Evolutionary conservation across 2,888 invertebrate genomes (phyloP).

Genomic region (Endomychus coccineus): DNA sequence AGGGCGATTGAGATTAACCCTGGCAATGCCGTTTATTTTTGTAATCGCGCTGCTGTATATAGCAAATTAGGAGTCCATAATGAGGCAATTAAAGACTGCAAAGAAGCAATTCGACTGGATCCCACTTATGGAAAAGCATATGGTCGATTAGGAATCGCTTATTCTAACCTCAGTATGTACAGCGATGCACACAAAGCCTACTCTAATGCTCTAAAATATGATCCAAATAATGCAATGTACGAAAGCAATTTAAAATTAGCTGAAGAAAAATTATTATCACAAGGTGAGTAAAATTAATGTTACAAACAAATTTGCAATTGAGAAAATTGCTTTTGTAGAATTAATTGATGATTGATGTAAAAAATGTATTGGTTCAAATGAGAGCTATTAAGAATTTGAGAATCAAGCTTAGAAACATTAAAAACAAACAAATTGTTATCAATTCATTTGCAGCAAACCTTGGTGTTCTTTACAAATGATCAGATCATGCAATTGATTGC

Average conservation of each 20-base stretch:
- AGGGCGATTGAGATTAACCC: conserved; percentile 84
- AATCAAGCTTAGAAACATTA: no score
- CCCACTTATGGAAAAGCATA: conserved; percentile 92
- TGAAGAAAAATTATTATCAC: conserved; percentile 40
- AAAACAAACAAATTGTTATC: no score
- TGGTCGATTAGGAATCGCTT: conserved; percentile 83
- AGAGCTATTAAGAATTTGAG: no score
- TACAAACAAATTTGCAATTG: no score
- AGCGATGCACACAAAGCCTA: conserved; percentile 81
- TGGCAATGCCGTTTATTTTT: conserved; percentile 89
- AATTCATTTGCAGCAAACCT: no score
- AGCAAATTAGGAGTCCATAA: conserved; percentile 81
- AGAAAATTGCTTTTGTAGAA: no score
- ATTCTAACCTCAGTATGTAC: conserved; percentile 74
- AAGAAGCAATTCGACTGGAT: conserved; percentile 80
- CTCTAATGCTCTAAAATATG: conserved; percentile 78
- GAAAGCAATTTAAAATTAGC: conserved; percentile 78
- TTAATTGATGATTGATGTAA: no score
- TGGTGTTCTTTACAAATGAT: no score
- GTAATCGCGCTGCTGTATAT: conserved; percentile 94
- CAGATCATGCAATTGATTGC: no score
- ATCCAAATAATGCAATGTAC: conserved; percentile 88
- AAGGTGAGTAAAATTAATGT: conserved; percentile 6
- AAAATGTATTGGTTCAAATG: no score
- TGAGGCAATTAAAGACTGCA: conserved; percentile 84